Evolutionary conservation across 2,113 vertebrate genomes (phyloP), one percentile per base, ranked within the genome.

Genomic region (Rhea pennata): DNA sequence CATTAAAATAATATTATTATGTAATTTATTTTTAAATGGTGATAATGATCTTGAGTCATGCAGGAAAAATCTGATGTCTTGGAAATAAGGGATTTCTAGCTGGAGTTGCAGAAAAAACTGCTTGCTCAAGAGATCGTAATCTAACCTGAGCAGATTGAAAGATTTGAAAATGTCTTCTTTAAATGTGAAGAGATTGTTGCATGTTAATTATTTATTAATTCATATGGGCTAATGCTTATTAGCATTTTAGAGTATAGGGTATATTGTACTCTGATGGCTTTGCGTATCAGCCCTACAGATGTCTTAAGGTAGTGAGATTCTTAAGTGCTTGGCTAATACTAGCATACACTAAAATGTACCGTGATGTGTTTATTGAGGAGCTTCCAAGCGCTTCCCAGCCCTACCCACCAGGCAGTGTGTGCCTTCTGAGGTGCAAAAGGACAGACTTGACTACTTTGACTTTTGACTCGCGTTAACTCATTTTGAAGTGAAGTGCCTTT

Each of bases 51-150:
- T 81, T 92, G 51, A 93, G 71, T 71, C 24, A 29, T 70, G 90
- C 83, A 71, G 73, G 82, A 90, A 92, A 90, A 93, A 80, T 15
- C 6, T 83, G 46, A 74, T 70, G 65, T 84, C 72, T 24, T 88
- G 72, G 61, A 93, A 95, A 86, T 83, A 87, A 91, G 59, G 46
- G 8, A 20, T 77, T 92, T 88, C 46, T 86, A 36, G 23, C 61
- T 90, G 50, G 15, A 6, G 27, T 33, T 95, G 56, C 69, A 80
- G 79, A 84, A 92, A 90, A 96, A 95, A 26, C 15, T 96, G 85
- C 90, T 81, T 93, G 48, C 42, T 93, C 40, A 93, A 69, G 83
- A 96, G 93, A 94, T 96, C 2, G 0, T 78, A 88, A 96, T 96
- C 95, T 96, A 74, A 93, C 93, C 79, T 72, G 61, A 81, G 21